A percentile compares a stretch with the other conserved stretches of the same genome.
phyloP scores from a whole-genome alignment of 2,888 invertebrate species.

The Netelia virgata region DNA sequence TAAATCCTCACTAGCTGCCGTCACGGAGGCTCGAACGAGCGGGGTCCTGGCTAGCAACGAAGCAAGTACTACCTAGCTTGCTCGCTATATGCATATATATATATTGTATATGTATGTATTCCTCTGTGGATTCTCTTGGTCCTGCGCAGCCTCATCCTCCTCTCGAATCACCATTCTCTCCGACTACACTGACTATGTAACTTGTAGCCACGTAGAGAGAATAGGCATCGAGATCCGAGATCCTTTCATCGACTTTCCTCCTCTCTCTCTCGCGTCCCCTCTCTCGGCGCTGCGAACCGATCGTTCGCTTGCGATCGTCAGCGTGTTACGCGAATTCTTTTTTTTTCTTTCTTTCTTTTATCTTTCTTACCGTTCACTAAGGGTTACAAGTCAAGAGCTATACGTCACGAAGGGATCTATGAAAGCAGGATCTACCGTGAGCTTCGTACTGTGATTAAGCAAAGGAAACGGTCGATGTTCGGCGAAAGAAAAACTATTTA shows the following conservation, averaged over 20 bases:
- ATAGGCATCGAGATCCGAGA: conserved; percentile 61
- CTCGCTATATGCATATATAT: conserved; percentile 69
- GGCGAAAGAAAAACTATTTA: neutral
- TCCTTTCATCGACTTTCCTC: conserved; percentile 65
- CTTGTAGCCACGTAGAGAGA: conserved; percentile 44
- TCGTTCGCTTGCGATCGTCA: conserved; percentile 59
- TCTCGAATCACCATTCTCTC: conserved; percentile 65
- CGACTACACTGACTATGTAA: conserved; percentile 60
- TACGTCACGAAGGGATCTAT: conserved; percentile 40
- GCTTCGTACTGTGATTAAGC: conserved; percentile 17
- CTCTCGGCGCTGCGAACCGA: conserved; percentile 36
- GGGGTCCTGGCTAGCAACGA: conserved; percentile 60
- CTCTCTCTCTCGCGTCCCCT: neutral
- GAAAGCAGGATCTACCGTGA: conserved; percentile 18
- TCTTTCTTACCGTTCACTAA: conserved; percentile 23
- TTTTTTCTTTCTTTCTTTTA: conserved; percentile 8
- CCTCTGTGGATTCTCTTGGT: conserved; percentile 45
- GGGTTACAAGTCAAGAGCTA: conserved; percentile 36
- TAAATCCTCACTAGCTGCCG: conserved; percentile 83
- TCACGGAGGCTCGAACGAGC: conserved; percentile 79
- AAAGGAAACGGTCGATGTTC: neutral
- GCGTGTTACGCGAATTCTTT: conserved; percentile 60
- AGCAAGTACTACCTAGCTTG: conserved; percentile 64
- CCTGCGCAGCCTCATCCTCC: conserved; percentile 64
- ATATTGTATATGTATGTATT: conserved; percentile 65